These are phyloP conservation scores for Campylomormyrus numenius DNA, from an alignment of 2,113 vertebrate genomes.

Conservation along the genomic window DNA sequence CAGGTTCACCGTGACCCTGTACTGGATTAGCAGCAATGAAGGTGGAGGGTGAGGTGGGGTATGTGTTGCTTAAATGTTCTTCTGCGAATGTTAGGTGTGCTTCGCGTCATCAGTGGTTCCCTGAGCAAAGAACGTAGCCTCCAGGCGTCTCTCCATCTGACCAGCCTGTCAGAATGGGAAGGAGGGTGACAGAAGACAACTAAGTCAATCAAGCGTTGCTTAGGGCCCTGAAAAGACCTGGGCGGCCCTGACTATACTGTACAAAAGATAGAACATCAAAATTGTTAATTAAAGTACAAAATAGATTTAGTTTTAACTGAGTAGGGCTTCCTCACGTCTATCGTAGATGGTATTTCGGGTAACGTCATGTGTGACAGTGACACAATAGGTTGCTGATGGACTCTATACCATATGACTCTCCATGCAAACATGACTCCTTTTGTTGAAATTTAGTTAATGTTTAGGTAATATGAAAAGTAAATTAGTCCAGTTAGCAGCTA, in stretches of 20 bases:
- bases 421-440: background rate
- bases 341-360: background rate
- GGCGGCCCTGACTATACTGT: background rate
- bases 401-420: background rate
- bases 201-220: background rate
- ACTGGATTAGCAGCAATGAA: background rate
- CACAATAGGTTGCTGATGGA: background rate
- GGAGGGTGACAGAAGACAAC: background rate
- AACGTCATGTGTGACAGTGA: background rate
- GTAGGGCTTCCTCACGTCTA: background rate
- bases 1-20: background rate
- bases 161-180: background rate
- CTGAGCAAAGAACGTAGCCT: background rate
- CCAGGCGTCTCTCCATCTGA: background rate
- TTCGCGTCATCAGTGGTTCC: background rate
- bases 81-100: background rate
- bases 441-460: background rate
- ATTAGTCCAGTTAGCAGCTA: background rate
- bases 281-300: background rate
- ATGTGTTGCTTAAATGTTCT: background rate
- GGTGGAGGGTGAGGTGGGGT: background rate
- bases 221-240: background rate
- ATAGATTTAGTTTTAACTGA: background rate
- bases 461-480: background rate
- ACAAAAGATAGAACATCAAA: background rate